Evolutionary conservation across 2,888 invertebrate species (phyloP).

Genomic region (Matsumyia berberina): DNA sequence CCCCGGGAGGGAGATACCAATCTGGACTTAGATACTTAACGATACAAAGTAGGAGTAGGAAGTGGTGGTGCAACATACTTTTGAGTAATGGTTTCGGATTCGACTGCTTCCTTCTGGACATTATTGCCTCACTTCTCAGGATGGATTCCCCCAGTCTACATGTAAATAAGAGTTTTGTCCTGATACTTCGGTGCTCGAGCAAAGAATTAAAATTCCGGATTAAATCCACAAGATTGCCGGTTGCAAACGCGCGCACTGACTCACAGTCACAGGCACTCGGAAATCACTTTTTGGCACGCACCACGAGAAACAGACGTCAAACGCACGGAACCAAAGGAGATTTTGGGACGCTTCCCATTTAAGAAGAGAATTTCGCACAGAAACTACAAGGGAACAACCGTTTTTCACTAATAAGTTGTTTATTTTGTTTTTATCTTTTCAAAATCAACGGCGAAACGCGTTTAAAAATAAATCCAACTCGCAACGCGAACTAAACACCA

Average conservation of each 20-base stretch:
- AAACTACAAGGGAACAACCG: neutral
- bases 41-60: neutral
- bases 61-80: slow-evolving; percentile 88
- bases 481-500: slow-evolving; percentile 43
- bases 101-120: slow-evolving; percentile 98
- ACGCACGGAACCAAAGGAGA: slow-evolving; percentile 6
- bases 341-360: slow-evolving; percentile 29
- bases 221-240: slow-evolving; percentile 59
- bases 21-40: slow-evolving; percentile 12
- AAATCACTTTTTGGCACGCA: slow-evolving; percentile 41
- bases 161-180: slow-evolving; percentile 71
- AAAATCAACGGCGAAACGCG: slow-evolving; percentile 33
- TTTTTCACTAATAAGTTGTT: slow-evolving; percentile 9
- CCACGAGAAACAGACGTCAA: slow-evolving; percentile 32
- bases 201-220: slow-evolving; percentile 18
- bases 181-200: slow-evolving; percentile 38
- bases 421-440: slow-evolving; percentile 23
- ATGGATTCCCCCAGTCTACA: slow-evolving; percentile 78
- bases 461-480: slow-evolving; percentile 4
- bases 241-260: neutral
- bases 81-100: slow-evolving; percentile 96
- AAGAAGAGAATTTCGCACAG: neutral
- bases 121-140: slow-evolving; percentile 82
- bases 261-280: slow-evolving; percentile 1
- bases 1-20: slow-evolving; percentile 6